These are phyloP conservation scores for Rhogogaster chlorosoma DNA, from an alignment of 2,888 invertebrate species.

Conservation along the genomic window DNA sequence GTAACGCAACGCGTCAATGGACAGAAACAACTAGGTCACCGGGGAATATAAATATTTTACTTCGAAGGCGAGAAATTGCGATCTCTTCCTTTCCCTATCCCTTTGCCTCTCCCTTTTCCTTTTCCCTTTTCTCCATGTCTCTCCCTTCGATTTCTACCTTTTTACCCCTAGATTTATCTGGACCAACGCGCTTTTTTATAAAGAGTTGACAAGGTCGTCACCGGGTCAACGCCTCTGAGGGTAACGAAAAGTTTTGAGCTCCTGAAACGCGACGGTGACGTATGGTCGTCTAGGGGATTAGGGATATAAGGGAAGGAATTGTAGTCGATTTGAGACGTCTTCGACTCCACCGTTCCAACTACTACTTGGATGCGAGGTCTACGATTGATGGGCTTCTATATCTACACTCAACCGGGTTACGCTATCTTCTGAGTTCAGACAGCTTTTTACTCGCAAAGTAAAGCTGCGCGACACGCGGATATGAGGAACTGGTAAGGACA, in stretches of 20 bases:
- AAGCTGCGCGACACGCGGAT: neutral
- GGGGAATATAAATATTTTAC: slow-evolving; percentile 42
- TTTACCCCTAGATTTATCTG: neutral
- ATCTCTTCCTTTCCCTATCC: neutral
- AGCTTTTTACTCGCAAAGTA: slow-evolving; percentile 33
- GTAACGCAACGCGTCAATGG: slow-evolving; percentile 22
- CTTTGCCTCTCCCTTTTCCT: neutral
- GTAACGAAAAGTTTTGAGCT: slow-evolving; percentile 33
- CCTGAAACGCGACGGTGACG: slow-evolving; percentile 40
- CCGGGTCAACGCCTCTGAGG: slow-evolving; percentile 33
- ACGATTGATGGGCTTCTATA: slow-evolving; percentile 40
- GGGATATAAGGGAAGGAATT: slow-evolving; percentile 46
- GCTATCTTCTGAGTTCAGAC: slow-evolving; percentile 24
- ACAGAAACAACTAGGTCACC: slow-evolving; percentile 24
- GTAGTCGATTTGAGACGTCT: slow-evolving; percentile 49
- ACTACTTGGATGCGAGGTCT: neutral
- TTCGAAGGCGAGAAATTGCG: neutral
- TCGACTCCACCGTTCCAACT: slow-evolving; percentile 15
- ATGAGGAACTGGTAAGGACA: slow-evolving; percentile 25
- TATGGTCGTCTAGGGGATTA: slow-evolving; percentile 48
- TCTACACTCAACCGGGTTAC: slow-evolving; percentile 11
- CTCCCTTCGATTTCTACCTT: neutral
- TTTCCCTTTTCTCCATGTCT: neutral
- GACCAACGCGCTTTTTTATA: neutral
- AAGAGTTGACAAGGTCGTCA: slow-evolving; percentile 38